Evolutionary conservation across 35 echinoderm and acorn worm species (phyloP).

Genomic region (Eucidaris tribuloides): DNA sequence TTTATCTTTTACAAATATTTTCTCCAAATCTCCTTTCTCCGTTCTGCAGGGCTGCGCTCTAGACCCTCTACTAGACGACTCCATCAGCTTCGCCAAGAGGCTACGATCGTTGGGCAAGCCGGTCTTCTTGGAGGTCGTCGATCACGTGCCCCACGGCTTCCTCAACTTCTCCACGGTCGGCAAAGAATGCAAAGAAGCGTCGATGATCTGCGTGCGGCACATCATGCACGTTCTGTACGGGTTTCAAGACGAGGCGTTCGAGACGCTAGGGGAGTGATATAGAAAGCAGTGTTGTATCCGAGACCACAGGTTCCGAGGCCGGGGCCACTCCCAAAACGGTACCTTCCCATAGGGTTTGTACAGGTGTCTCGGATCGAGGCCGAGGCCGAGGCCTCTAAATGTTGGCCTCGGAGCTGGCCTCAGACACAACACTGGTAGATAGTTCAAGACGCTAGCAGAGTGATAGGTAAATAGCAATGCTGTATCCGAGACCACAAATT

Average conservation of each 20-base stretch:
- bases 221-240: constrained; percentile 92
- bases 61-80: constrained; percentile 84
- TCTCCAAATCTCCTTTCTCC: background rate
- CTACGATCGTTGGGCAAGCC: constrained; percentile 49
- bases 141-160: constrained; percentile 90
- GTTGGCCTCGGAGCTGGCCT: too few species aligned
- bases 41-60: constrained; percentile 59
- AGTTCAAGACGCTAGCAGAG: too few species aligned
- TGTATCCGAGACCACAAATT: too few species aligned
- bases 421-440: too few species aligned
- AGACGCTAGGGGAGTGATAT: background rate
- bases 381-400: too few species aligned
- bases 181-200: constrained; percentile 75
- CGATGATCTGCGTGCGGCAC: constrained; percentile 71
- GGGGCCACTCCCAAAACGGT: too few species aligned
- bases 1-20: too few species aligned
- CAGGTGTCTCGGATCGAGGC: too few species aligned
- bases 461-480: too few species aligned
- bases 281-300: too few species aligned
- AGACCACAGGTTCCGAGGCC: too few species aligned
- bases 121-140: constrained; percentile 75
- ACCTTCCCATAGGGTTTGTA: too few species aligned
- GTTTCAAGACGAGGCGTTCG: constrained; percentile 53
- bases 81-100: constrained; percentile 83
- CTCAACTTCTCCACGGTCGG: constrained; percentile 90